These are phyloP conservation scores for Myrmecophaga tridactyla DNA, from an alignment of 2,113 vertebrate species.

Conservation along the genomic window DNA sequence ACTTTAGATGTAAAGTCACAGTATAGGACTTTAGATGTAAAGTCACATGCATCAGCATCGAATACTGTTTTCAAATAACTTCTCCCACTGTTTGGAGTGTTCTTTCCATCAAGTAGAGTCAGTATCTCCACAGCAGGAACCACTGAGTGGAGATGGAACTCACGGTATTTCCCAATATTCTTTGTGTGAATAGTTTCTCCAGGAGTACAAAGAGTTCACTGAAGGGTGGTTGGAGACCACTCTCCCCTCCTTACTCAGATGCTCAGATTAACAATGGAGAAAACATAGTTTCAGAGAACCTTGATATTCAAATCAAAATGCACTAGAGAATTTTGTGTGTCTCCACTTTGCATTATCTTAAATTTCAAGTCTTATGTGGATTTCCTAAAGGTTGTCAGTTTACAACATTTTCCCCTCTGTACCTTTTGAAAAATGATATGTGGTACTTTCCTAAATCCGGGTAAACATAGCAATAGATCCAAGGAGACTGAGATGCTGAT, in stretches of 20 bases:
- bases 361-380: background rate
- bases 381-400: background rate
- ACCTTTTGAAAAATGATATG: background rate
- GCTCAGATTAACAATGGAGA: background rate
- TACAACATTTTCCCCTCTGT: background rate
- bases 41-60: too few species aligned
- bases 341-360: background rate
- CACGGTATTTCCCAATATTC: background rate
- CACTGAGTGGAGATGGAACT: background rate
- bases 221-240: background rate
- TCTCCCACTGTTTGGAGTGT: background rate
- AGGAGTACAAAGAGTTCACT: background rate
- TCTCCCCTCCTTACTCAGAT: background rate
- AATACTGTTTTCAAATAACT: background rate
- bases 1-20: too few species aligned
- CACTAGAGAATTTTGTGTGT: background rate
- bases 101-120: background rate
- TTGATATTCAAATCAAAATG: background rate
- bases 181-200: background rate
- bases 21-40: too few species aligned
- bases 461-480: background rate
- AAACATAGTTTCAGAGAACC: background rate
- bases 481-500: background rate
- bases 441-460: background rate
- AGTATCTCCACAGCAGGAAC: background rate